Percentiles rank a stretch among this genome's conserved stretches.
These are phyloP conservation scores for Andrena praecox DNA, from an alignment of 2,888 invertebrate species.

Conservation along the genomic window DNA sequence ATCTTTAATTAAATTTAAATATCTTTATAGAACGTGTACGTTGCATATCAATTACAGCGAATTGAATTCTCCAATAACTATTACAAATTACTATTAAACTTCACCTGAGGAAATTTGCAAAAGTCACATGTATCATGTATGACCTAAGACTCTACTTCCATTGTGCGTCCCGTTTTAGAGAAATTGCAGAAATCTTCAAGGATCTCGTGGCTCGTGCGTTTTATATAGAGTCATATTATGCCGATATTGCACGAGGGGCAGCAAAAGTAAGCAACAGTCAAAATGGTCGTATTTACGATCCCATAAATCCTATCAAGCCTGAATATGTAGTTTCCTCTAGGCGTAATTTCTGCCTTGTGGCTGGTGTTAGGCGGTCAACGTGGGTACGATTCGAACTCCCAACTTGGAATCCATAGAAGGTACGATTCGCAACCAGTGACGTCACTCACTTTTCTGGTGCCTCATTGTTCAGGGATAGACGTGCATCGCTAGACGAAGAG, in stretches of 20 bases:
- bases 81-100: not conserved
- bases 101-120: not conserved
- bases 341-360: conserved; percentile 43
- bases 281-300: conserved; percentile 38
- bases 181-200: not conserved
- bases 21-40: no score
- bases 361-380: conserved; percentile 47
- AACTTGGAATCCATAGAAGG: conserved; percentile 76
- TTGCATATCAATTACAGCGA: no score
- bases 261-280: conserved; percentile 21
- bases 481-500: conserved; percentile 65
- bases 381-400: conserved; percentile 64
- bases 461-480: conserved; percentile 68
- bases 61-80: no score
- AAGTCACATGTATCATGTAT: no score
- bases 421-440: conserved; percentile 73
- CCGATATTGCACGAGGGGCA: conserved; percentile 3
- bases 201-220: conserved; percentile 17
- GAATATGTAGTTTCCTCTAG: conserved; percentile 34
- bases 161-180: no score
- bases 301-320: conserved; percentile 36
- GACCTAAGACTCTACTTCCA: no score
- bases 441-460: conserved; percentile 71
- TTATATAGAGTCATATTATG: not conserved
- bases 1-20: no score